Evolutionary conservation across 64 coral and sea anemone genomes (phyloP), one percentile per base, ranked within the genome.

Genomic region (Hydrozoanthus tunicans): DNA sequence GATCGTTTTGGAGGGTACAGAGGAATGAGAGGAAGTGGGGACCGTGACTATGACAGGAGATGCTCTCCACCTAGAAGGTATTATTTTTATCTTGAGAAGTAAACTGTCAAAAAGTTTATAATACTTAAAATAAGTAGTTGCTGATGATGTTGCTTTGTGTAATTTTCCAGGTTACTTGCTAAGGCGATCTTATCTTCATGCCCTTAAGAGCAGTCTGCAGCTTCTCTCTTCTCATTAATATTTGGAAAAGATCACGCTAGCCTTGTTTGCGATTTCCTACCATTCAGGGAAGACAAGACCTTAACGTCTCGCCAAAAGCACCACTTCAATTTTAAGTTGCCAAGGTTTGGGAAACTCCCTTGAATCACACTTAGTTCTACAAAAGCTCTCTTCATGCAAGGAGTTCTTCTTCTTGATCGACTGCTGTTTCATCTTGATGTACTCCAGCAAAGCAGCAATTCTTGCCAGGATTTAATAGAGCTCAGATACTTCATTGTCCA

Each of bases 101-200:
- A 88, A 88, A 10, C 73, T 26, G 56, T 56, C 56, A 56, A 73
- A 6, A 58, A 59, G 69, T 58, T 74, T 60, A 74, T 88, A 59
- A 60, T 24, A 14, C 51, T 14, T 72, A 9, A 58, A 86, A 73
- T 25, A 59, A 59, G 74, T 7, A 59, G 51, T 74, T 60, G 84
- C 84, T 88, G 84, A 88, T 88, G 15, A 74, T 88, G 68, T 88
- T 88, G 84, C 84, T 88, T 88, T 88, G 84, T 88, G 84, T 88
- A 88, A 88, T 88, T 88, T 88, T 88, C 84, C 84, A 88, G 84
- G 84, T 88, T 88, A 88, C 68, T 88, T 73, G 68, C 84, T 88
- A 88, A 51, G 69, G 84, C 56, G 54, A 51, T 59, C 69, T 88
- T 74, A 88, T 88, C 84, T 86, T 73, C 83, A 86, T 88, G 84